phyloP scores from a whole-genome alignment of 1,140 invertebrate genomes.

The Zaprionus camerounensis region DNA sequence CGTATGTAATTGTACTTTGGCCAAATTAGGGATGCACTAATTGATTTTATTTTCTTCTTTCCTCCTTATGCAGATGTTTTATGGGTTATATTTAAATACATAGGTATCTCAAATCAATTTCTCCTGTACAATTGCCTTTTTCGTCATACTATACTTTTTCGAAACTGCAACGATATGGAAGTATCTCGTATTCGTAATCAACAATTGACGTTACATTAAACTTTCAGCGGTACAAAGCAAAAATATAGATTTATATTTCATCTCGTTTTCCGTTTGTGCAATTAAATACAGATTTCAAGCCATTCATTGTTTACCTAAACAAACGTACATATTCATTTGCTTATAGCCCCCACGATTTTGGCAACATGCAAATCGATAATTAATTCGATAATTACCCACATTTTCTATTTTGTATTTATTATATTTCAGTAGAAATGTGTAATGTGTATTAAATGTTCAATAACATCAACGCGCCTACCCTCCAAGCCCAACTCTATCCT shows the following conservation, averaged over 20 bases:
- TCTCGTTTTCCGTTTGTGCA: not conserved
- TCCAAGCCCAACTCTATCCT: constrained; percentile 21
- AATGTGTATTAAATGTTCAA: constrained; percentile 16
- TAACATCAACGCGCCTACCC: constrained; percentile 8
- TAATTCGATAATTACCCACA: constrained; percentile 6
- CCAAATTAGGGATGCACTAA: no score
- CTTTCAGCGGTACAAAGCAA: not conserved
- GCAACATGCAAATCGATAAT: constrained; percentile 11
- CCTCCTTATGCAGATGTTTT: no score
- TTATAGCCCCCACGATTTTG: not conserved
- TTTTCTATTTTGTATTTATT: constrained; percentile 33
- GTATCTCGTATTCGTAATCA: no score
- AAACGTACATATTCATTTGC: not conserved
- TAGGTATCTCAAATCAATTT: no score
- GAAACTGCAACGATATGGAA: no score
- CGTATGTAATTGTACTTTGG: no score
- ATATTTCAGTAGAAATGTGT: constrained; percentile 30
- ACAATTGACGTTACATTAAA: not conserved
- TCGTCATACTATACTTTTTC: no score
- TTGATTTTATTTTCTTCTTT: no score
- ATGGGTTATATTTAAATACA: no score
- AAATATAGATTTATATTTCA: not conserved
- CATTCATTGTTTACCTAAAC: not conserved
- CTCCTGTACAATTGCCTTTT: no score
- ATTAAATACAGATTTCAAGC: not conserved